Percentiles rank a stretch among this genome's conserved stretches.
These are phyloP conservation scores for Myotis vivesi DNA, from an alignment of 2,797 vertebrate genomes.

Conservation along the genomic window DNA sequence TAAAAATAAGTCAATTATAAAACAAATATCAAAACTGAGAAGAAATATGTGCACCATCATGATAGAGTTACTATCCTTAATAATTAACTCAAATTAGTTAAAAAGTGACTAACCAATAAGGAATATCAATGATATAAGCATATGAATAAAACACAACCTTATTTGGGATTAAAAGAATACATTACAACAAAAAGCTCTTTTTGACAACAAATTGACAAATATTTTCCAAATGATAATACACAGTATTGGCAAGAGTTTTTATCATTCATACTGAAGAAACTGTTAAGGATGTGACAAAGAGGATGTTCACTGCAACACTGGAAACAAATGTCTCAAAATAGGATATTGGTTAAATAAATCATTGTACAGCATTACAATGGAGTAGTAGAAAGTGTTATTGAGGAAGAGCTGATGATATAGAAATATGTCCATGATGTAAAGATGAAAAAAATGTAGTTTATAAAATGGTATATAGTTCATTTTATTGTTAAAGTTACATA, in stretches of 20 bases:
- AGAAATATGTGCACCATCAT: not conserved
- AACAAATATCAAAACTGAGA: not conserved
- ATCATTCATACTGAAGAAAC: not conserved
- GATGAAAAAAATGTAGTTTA: not conserved
- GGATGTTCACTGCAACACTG: not conserved
- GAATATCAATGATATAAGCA: constrained; percentile 1
- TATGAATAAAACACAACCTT: constrained; percentile 9
- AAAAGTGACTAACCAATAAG: not conserved
- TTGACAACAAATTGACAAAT: constrained; percentile 7
- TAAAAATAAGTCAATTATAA: not conserved
- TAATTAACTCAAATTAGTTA: constrained; percentile 4
- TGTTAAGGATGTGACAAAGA: not conserved
- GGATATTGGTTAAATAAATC: not conserved
- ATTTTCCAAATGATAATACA: constrained; percentile 30
- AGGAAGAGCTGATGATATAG: not conserved
- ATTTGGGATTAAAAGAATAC: not conserved
- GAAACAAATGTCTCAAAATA: not conserved
- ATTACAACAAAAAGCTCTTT: constrained; percentile 8
- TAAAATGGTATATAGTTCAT: not conserved
- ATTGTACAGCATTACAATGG: not conserved
- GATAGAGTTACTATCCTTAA: not conserved
- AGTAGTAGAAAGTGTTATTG: not conserved
- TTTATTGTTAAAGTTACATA: constrained; percentile 9
- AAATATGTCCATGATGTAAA: not conserved
- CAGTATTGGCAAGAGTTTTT: not conserved